These are phyloP conservation scores for Tiliacea citrago DNA, from an alignment of 2,888 invertebrate genomes.

Conservation along the genomic window DNA sequence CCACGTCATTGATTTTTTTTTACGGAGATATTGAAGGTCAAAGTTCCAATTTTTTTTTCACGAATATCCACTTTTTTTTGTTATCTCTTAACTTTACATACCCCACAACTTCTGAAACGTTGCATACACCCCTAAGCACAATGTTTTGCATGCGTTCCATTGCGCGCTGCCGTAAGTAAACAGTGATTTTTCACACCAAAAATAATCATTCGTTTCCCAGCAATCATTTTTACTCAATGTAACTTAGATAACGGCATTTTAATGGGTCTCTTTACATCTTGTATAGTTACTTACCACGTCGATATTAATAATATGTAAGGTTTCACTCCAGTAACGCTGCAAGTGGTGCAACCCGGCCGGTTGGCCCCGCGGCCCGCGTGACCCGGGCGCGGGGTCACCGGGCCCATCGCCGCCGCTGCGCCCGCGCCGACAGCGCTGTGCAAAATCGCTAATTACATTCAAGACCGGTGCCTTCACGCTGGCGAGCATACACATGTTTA, in stretches of 20 bases:
- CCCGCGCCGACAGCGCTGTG: constrained; percentile 80
- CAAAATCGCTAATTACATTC: constrained; percentile 87
- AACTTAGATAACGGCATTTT: not conserved
- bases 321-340: constrained; percentile 69
- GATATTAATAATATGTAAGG: constrained; percentile 22
- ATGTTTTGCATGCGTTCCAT: not conserved
- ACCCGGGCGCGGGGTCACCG: constrained; percentile 77
- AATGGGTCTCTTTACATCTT: not conserved
- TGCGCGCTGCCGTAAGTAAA: not conserved
- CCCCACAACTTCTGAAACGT: too few species aligned
- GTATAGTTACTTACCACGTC: not conserved
- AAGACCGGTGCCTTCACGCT: constrained; percentile 69
- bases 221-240: too few species aligned
- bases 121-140: too few species aligned
- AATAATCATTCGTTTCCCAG: not conserved
- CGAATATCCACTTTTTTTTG: too few species aligned
- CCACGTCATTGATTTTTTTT: not conserved
- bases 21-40: too few species aligned
- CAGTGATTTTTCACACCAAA: not conserved
- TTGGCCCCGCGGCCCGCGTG: constrained; percentile 69
- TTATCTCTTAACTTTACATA: too few species aligned
- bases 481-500: constrained; percentile 69
- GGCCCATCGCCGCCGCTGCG: constrained; percentile 66
- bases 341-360: constrained; percentile 74
- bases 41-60: too few species aligned